Percentiles rank a stretch among this genome's conserved stretches.
Conservation (phyloP, 2,888 invertebrate species). For the Ophion ellenae region DNA sequence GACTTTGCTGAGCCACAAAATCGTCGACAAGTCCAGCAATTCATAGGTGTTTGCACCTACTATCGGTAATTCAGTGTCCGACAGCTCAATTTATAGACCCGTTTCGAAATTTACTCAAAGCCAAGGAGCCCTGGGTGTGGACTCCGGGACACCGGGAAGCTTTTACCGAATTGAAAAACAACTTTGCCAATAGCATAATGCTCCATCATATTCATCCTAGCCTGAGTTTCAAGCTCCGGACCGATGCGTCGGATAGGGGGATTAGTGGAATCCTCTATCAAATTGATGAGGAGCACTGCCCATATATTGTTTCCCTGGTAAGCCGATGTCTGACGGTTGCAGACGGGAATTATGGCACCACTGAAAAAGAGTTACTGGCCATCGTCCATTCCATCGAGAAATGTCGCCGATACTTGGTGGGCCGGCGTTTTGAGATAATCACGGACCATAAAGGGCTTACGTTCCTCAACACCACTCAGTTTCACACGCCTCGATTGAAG, state of each 20-base stretch:
- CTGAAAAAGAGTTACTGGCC: conserved; percentile 54
- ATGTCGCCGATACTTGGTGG: conserved; percentile 36
- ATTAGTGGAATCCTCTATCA: conserved; percentile 64
- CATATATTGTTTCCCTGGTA: conserved; percentile 9
- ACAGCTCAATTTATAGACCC: not conserved
- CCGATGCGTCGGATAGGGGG: conserved; percentile 31
- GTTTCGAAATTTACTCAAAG: conserved; percentile 55
- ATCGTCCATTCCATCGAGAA: conserved; percentile 47
- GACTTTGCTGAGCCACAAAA: no score
- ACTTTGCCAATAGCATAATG: conserved; percentile 49
- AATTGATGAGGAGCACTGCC: conserved; percentile 7
- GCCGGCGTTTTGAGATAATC: conserved; percentile 65
- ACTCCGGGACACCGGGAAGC: conserved; percentile 44
- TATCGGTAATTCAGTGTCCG: no score
- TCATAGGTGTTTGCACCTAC: no score
- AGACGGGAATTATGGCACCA: conserved; percentile 54
- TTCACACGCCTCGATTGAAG: conserved; percentile 67
- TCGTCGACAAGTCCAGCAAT: no score
- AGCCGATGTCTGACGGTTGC: conserved; percentile 39
- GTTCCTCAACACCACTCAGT: conserved; percentile 70
- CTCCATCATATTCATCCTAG: conserved; percentile 46
- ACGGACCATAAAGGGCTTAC: conserved; percentile 73
- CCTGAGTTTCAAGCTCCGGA: conserved; percentile 58
- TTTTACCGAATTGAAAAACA: conserved; percentile 56
- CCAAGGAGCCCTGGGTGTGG: conserved; percentile 56